Percentiles rank a stretch among this genome's conserved stretches.
Conservation (phyloP, 2,797 vertebrate genomes). For the Choloepus didactylus region DNA sequence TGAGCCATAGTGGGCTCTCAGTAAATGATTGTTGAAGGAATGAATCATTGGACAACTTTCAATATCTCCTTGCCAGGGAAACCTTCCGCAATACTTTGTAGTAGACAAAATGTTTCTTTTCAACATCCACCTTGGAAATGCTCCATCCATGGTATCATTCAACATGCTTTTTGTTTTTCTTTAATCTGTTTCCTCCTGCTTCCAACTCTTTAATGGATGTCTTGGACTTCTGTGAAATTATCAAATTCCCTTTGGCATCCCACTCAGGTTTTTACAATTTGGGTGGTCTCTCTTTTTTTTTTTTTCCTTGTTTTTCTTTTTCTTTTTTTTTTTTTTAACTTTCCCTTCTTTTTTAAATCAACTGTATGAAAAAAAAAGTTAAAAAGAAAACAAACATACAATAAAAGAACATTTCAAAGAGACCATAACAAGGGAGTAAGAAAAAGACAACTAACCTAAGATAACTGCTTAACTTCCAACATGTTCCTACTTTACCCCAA, state of each 20-base stretch:
- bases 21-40: conserved; percentile 28
- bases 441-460: too few relatives aligned
- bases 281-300: neutral
- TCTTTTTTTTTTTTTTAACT: too few relatives aligned
- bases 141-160: neutral
- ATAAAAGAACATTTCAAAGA: too few relatives aligned
- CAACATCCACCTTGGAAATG: neutral
- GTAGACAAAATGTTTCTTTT: conserved; percentile 47
- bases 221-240: neutral
- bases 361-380: too few relatives aligned
- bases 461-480: too few relatives aligned
- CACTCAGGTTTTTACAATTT: neutral
- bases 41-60: conserved; percentile 36
- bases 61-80: neutral
- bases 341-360: too few relatives aligned
- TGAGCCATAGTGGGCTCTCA: neutral
- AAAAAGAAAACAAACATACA: too few relatives aligned
- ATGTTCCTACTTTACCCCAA: too few relatives aligned
- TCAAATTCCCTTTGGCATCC: neutral
- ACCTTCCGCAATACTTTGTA: neutral
- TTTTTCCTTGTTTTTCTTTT: too few relatives aligned
- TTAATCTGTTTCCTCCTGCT: conserved; percentile 24
- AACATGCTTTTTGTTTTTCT: neutral
- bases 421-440: too few relatives aligned
- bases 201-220: neutral